These are phyloP conservation scores for Rhinichthys klamathensis DNA, from an alignment of 2,113 vertebrate species.

Conservation along the genomic window DNA sequence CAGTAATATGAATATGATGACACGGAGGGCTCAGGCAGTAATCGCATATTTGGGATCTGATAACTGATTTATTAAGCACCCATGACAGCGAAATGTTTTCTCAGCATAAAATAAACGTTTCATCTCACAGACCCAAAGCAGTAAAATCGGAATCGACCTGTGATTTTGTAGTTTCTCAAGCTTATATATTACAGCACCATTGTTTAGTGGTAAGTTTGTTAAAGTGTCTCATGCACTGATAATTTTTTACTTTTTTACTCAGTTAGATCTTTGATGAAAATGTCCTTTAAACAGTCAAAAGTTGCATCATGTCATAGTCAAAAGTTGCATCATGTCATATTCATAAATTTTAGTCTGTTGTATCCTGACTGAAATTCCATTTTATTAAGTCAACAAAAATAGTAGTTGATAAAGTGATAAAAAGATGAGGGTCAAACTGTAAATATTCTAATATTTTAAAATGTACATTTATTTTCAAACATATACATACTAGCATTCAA, in stretches of 20 bases:
- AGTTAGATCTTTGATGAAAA: background rate
- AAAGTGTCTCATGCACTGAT: background rate
- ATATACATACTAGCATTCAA: too few species aligned
- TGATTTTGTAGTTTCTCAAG: background rate
- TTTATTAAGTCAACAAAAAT: background rate
- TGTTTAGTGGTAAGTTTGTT: background rate
- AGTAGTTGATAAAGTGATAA: too few species aligned
- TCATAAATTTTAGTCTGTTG: background rate
- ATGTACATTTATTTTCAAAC: too few species aligned
- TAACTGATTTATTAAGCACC: constrained; percentile 42
- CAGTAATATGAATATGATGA: constrained; percentile 45
- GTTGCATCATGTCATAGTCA: background rate
- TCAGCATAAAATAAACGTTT: constrained; percentile 34
- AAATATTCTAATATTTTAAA: too few species aligned
- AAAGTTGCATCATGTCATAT: background rate
- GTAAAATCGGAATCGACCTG: constrained; percentile 22
- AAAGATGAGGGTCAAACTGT: too few species aligned
- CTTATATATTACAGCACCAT: background rate
- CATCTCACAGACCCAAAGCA: constrained; percentile 12
- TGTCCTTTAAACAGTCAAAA: background rate
- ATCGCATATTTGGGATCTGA: constrained; percentile 43
- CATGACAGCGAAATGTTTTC: constrained; percentile 38
- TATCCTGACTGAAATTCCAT: background rate
- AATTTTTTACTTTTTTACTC: background rate
- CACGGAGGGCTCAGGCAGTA: constrained; percentile 39